Conservation (phyloP, 2,113 vertebrate genomes). For the Cynoglossus semilaevis region DNA sequence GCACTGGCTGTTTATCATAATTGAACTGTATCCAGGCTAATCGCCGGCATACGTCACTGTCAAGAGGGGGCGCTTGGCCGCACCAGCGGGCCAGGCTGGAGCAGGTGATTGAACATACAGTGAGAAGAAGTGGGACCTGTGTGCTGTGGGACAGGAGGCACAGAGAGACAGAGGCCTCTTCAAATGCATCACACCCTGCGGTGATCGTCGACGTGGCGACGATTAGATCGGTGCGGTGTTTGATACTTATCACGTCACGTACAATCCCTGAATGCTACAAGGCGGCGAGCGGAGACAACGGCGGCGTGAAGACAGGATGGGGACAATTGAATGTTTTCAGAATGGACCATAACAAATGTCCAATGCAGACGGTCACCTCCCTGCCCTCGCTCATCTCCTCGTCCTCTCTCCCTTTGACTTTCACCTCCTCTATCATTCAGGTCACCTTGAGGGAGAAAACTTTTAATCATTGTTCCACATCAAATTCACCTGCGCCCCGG, state of each 20-base stretch:
- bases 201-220: slow-evolving; percentile 62
- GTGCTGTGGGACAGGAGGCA: slow-evolving; percentile 48
- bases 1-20: slow-evolving; percentile 90
- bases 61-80: slow-evolving; percentile 51
- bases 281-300: slow-evolving; percentile 19
- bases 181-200: slow-evolving; percentile 57
- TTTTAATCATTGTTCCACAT: slow-evolving; percentile 76
- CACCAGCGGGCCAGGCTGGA: slow-evolving; percentile 52
- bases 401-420: slow-evolving; percentile 57
- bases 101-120: slow-evolving; percentile 70
- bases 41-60: slow-evolving; percentile 93
- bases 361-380: slow-evolving; percentile 38
- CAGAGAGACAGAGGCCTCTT: slow-evolving; percentile 46
- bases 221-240: no score
- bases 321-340: slow-evolving; percentile 13
- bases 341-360: slow-evolving; percentile 26
- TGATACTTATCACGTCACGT: slow-evolving; percentile 54
- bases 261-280: slow-evolving; percentile 47
- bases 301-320: slow-evolving; percentile 17
- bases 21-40: slow-evolving; percentile 92
- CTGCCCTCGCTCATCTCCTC: slow-evolving; percentile 49
- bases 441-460: slow-evolving; percentile 74
- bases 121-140: slow-evolving; percentile 64
- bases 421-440: slow-evolving; percentile 57
- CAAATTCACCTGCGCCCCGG: slow-evolving; percentile 59